A percentile compares a stretch with the other conserved stretches of the same genome.
Conservation (phyloP, 2,888 invertebrate genomes). For the Sturmia bella region DNA sequence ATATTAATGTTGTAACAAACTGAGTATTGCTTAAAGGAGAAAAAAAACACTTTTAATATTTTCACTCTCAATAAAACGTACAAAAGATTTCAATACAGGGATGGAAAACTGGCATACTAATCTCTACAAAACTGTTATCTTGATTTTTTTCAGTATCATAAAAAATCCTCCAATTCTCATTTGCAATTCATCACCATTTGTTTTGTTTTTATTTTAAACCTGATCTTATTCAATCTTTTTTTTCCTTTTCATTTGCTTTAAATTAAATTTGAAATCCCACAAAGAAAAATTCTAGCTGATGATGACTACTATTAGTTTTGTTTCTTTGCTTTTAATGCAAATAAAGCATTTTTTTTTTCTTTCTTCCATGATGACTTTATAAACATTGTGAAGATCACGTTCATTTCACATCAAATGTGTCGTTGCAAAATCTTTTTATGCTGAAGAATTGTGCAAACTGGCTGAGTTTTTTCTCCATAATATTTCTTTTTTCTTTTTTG, state of each 20-base stretch:
- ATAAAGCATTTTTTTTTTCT: constrained; percentile 46
- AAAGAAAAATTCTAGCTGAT: background rate
- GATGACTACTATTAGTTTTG: constrained; percentile 24
- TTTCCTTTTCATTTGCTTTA: constrained; percentile 21
- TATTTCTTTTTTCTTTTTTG: no score
- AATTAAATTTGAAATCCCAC: constrained; percentile 22
- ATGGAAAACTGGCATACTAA: no score
- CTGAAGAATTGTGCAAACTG: constrained; percentile 21
- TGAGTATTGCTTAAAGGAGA: no score
- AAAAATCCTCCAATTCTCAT: no score
- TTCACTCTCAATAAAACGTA: no score
- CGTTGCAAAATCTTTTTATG: constrained; percentile 58
- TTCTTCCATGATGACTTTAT: constrained; percentile 15
- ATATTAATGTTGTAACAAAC: constrained; percentile 20
- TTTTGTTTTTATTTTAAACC: background rate
- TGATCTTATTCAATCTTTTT: constrained; percentile 12
- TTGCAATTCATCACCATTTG: no score
- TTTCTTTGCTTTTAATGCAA: constrained; percentile 57
- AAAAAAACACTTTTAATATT: no score
- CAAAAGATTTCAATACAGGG: no score
- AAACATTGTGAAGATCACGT: constrained; percentile 62
- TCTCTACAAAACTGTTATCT: no score
- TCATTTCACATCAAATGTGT: constrained; percentile 64
- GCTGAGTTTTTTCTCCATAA: background rate
- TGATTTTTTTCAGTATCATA: no score